These are phyloP conservation scores for Elachura formosa DNA, from an alignment of 2,113 vertebrate species.

Conservation along the genomic window DNA sequence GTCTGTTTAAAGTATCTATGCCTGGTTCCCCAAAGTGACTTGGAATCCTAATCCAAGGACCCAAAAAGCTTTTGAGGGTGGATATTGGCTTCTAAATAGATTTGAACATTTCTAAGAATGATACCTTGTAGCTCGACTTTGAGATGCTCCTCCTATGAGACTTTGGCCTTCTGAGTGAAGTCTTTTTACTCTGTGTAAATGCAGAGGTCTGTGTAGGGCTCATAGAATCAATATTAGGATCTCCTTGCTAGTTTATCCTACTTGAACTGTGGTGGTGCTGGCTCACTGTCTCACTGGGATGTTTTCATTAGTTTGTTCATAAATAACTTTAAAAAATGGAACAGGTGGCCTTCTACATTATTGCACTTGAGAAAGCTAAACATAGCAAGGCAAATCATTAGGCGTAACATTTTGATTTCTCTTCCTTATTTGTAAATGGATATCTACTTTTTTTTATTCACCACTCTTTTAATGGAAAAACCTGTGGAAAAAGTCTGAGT, in stretches of 20 bases:
- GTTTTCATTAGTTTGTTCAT: neutral
- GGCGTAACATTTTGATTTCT: neutral
- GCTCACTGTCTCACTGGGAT: neutral
- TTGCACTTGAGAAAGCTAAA: neutral
- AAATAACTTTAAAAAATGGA: neutral
- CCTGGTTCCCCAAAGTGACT: neutral
- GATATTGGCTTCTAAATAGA: neutral
- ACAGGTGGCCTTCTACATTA: neutral
- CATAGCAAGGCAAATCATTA: neutral
- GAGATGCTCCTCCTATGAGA: neutral
- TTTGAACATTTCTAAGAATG: neutral
- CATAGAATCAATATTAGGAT: neutral
- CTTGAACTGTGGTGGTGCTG: neutral
- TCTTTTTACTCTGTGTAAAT: neutral
- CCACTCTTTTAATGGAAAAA: neutral
- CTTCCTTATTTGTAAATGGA: neutral
- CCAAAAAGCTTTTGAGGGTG: neutral
- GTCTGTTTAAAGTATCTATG: neutral
- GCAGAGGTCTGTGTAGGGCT: neutral
- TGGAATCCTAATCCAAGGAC: neutral
- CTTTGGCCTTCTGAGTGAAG: neutral
- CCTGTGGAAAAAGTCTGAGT: neutral
- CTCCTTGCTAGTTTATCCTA: neutral
- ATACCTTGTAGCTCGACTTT: rapidly evolving
- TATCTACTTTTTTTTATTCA: neutral